Conservation (phyloP, 2,113 vertebrate genomes). For the Lampris megalopsis region DNA sequence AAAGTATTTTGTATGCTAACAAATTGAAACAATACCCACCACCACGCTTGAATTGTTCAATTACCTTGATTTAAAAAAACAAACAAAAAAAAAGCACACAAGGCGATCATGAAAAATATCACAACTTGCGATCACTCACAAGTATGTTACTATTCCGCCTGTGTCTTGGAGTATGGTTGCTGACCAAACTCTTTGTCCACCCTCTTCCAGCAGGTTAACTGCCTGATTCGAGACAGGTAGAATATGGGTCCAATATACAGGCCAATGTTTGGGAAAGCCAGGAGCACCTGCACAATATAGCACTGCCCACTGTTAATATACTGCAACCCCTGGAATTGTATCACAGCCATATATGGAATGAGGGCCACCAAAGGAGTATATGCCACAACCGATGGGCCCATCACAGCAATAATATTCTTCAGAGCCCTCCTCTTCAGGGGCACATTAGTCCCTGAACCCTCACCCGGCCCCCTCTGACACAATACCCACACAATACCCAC, state of each 20-base stretch:
- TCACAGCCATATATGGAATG: slow-evolving; percentile 18
- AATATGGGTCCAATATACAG: slow-evolving; percentile 64
- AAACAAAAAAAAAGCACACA: not conserved
- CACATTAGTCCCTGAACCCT: not conserved
- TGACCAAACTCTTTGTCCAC: not conserved
- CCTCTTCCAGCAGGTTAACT: slow-evolving; percentile 23
- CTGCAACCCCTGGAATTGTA: not conserved
- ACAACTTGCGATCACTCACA: not conserved
- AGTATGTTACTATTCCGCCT: not conserved
- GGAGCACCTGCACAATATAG: slow-evolving; percentile 9
- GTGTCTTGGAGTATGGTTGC: slow-evolving; percentile 2
- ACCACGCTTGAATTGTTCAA: no score
- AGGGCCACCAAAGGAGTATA: slow-evolving; percentile 58
- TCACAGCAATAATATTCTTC: slow-evolving; percentile 47
- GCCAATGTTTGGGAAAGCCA: slow-evolving; percentile 54
- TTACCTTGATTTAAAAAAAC: not conserved
- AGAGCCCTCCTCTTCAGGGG: slow-evolving; percentile 56
- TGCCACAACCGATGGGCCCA: slow-evolving; percentile 45
- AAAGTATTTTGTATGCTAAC: no score
- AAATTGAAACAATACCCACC: no score
- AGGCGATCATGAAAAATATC: no score
- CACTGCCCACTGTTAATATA: not conserved
- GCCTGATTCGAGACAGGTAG: slow-evolving; percentile 51
- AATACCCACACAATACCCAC: slow-evolving; percentile 48
- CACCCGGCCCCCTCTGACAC: slow-evolving; percentile 11